Base-by-base conservation (phyloP, 2,888 invertebrate species). In the Rotaria magnacalcarata region DNA sequence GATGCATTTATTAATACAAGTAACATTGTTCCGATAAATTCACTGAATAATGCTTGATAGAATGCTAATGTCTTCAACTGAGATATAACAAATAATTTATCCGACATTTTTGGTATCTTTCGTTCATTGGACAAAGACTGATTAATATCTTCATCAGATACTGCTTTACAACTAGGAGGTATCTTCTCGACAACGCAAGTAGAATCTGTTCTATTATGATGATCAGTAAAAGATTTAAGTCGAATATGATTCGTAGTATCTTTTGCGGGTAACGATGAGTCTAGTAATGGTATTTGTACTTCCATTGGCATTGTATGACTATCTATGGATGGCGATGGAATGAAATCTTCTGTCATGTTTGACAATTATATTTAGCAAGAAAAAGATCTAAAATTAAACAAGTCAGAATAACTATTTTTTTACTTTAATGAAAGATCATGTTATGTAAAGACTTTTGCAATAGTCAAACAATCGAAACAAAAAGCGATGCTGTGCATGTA, bases 11-110 rank as follows among this genome's bases (percentile, higher is more conserved):
- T 60, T 52, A 86, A 85, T 41, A 85, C 84, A 11, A 86, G 52
- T 52, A 86, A 56, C 21, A 58, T 75, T 43, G 80, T 80, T 21
- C 85, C 86, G 52, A 86, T 75, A 84, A 85, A 85, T 58, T 86
- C 86, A 58, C 85, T 85, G 34, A 85, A n/a, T n/a, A 86, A 47
- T 24, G 86, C 85, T 85, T 86, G 85, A 86, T 86, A 86, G n/a
- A 86, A 85, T 80, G n/a, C 75, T 7, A 85, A 21, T 14, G 50
- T 43, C 34, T 85, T 85, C 14, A 85, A 43, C 34, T 86, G 85
- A 43, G 10, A 16, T 8, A 80, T 11, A 34, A 34, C 27, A 67
- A 67, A 34, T 67, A 67, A 34, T 67, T 14, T 67, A 14, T 67
- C 67, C 1, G 27, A 67, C 16, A 67, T 27, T 67, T 27, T 27